A percentile compares a stretch with the other conserved stretches of the same genome.
phyloP scores from a whole-genome alignment of 2,797 vertebrate genomes.

The Argyrosomus regius region DNA sequence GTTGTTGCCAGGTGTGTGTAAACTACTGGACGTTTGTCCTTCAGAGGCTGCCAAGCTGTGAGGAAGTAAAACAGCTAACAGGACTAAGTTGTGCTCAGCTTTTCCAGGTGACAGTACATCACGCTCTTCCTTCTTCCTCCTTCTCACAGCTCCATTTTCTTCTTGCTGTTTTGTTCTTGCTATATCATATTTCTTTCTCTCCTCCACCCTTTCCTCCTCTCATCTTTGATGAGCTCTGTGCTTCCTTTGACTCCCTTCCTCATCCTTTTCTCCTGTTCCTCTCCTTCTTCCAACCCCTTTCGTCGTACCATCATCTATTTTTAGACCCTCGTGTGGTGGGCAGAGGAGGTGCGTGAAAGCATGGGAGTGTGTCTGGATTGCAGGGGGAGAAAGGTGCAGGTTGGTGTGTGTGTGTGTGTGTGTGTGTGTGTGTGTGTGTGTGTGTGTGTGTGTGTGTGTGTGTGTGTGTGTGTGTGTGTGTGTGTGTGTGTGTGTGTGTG shows the following conservation, averaged over 20 bases:
- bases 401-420: constrained; percentile 44
- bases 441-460: constrained; percentile 59
- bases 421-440: too few relatives aligned
- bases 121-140: background rate
- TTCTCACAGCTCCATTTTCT: constrained; percentile 28
- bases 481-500: constrained; percentile 43
- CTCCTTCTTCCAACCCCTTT: constrained; percentile 68
- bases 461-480: constrained; percentile 59
- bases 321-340: constrained; percentile 83
- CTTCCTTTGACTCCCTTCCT: constrained; percentile 56
- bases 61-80: constrained; percentile 37
- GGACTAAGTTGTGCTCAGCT: constrained; percentile 33
- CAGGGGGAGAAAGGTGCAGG: constrained; percentile 64
- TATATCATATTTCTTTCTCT: constrained; percentile 17
- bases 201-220: constrained; percentile 21
- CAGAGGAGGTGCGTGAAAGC: constrained; percentile 81
- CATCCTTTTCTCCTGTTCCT: constrained; percentile 45
- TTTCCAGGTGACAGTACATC: constrained; percentile 26
- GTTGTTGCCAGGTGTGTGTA: constrained; percentile 34
- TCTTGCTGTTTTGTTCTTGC: constrained; percentile 14
- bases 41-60: constrained; percentile 22
- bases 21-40: constrained; percentile 28
- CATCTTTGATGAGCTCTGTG: constrained; percentile 38
- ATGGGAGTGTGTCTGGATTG: constrained; percentile 78
- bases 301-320: constrained; percentile 79